Conservation (phyloP, 2,888 invertebrate genomes). For the Torymus aiolomorphi region DNA sequence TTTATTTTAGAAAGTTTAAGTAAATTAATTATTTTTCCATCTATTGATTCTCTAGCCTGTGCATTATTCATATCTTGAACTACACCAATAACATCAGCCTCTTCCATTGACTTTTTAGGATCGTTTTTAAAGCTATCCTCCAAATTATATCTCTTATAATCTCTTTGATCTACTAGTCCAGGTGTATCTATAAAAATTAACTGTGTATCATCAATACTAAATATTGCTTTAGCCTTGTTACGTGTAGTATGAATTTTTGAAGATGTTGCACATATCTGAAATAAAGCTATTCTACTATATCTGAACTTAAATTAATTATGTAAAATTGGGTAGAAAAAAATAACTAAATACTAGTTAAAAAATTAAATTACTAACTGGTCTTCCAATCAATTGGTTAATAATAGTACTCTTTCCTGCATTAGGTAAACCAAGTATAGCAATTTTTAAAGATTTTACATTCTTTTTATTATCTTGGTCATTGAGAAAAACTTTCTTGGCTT, state of each 20-base stretch:
- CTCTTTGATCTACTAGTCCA: slow-evolving; percentile 85
- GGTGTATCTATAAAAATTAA: slow-evolving; percentile 96
- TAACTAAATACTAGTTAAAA: no score
- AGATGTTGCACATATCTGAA: slow-evolving; percentile 92
- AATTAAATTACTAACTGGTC: slow-evolving; percentile 80
- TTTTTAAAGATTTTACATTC: slow-evolving; percentile 60
- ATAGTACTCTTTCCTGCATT: slow-evolving; percentile 98
- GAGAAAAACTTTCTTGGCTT: slow-evolving; percentile 47
- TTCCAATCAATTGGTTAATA: slow-evolving; percentile 89
- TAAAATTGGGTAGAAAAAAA: no score
- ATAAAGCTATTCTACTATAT: slow-evolving; percentile 56
- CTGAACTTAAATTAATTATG: slow-evolving; percentile 15
- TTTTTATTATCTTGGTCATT: slow-evolving; percentile 51
- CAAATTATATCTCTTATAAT: slow-evolving; percentile 81
- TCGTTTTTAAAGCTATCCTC: slow-evolving; percentile 79
- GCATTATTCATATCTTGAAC: slow-evolving; percentile 89
- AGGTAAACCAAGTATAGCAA: slow-evolving; percentile 92
- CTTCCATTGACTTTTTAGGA: slow-evolving; percentile 79
- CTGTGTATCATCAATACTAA: slow-evolving; percentile 87
- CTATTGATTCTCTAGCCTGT: slow-evolving; percentile 82
- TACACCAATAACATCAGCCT: slow-evolving; percentile 89
- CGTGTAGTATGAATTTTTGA: slow-evolving; percentile 94
- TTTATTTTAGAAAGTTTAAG: no score
- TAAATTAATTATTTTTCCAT: slow-evolving; percentile 83
- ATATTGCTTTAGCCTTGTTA: slow-evolving; percentile 83